Percentiles rank a stretch among this genome's conserved stretches.
Evolutionary conservation across 2,113 vertebrate species (phyloP).

Genomic region (Upupa epops): DNA sequence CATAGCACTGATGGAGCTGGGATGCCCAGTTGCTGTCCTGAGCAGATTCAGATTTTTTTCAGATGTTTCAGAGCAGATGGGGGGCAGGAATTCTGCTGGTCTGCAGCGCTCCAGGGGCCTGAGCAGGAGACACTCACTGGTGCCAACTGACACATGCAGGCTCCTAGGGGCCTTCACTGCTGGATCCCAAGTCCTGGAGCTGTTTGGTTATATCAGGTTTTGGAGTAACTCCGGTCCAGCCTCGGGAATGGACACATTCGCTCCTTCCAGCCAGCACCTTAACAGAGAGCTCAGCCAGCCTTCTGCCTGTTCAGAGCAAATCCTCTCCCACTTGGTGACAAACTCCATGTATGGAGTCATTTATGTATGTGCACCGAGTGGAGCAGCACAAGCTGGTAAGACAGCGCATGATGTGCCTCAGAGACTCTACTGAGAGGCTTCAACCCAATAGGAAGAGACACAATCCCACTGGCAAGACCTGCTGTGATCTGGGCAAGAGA

Average conservation of each 20-base stretch:
- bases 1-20: not conserved
- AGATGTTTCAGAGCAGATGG: not conserved
- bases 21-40: not conserved
- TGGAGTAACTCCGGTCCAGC: not conserved
- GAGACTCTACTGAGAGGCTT: not conserved
- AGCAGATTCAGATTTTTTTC: too few species aligned
- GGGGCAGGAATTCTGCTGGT: not conserved
- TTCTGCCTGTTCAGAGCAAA: not conserved
- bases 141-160: not conserved
- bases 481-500: not conserved
- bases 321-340: not conserved
- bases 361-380: accelerated
- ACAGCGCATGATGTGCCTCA: not conserved
- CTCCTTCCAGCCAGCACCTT: not conserved
- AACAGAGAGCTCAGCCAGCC: not conserved
- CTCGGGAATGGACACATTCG: not conserved
- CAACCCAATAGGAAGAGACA: not conserved
- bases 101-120: not conserved
- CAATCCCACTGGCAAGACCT: not conserved
- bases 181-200: not conserved
- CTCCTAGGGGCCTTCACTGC: not conserved
- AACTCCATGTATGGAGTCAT: too few species aligned
- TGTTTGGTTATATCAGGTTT: not conserved
- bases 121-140: not conserved
- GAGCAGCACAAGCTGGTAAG: not conserved